Evolutionary conservation across 2,797 vertebrate species (phyloP), one percentile per base, ranked within the genome.

Genomic region (Gorsachius magnificus): DNA sequence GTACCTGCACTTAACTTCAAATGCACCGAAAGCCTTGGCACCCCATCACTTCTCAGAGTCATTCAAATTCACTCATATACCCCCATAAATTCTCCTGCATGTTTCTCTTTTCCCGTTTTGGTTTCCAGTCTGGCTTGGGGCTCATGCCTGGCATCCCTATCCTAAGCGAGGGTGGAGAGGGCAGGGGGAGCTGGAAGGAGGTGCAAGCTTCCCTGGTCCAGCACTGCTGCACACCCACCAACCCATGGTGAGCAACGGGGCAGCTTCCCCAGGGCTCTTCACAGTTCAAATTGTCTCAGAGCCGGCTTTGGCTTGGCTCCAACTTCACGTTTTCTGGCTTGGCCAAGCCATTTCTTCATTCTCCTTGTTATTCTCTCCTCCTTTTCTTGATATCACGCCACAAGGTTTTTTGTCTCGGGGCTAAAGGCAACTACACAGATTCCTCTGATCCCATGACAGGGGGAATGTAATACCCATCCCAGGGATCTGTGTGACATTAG

Each of bases 341-440:
- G 76, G 53, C n/a, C 48, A 41, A 77, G 64, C 29, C 0, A 75
- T 51, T 84, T 94, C 61, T 57, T 92, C 26, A 1, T 89, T 95
- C 92, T 93, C 92, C 89, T 89, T 97, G 63, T 94, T 97, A 90
- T 86, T 84, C 57, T 57, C 72, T 89, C 66, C 74, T 65, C 65
- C 56, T 70, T 91, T 84, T 51, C 86, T 89, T 96, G 87, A 94
- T 82, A 93, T 16, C n/a, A 28, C 65, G 84, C 79, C 93, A 94
- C 87, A 89, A 46, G 61, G 45, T 71, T 89, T 93, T 90, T 96
- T 97, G 93, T 96, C 87, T 82, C 56, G n/a, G 28, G 83, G 89
- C 97, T 97, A 98, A 97, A 97, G 83, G 93, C 90, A 97, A 96
- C 91, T 86, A 29, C 43, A 64, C 16, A 79, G 56, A 66, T 45